These are phyloP conservation scores for Crotalus viridis DNA, from an alignment of 2,113 vertebrate genomes.

Conservation along the genomic window DNA sequence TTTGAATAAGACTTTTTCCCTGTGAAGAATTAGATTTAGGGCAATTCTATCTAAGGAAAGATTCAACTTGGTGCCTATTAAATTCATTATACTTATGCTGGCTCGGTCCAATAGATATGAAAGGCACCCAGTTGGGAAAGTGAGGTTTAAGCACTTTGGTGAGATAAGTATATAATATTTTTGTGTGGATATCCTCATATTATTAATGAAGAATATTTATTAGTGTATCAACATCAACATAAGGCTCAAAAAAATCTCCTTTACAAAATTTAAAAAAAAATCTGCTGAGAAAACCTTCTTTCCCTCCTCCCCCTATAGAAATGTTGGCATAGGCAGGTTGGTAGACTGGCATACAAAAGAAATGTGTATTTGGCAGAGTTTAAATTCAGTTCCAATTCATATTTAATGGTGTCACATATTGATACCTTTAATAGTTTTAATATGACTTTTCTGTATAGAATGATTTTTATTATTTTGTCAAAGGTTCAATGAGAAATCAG, in stretches of 20 bases:
- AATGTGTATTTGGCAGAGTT: background rate
- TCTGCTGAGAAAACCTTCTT: background rate
- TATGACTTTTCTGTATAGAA: slow-evolving; percentile 20
- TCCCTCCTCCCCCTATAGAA: background rate
- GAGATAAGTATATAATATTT: slow-evolving; percentile 55
- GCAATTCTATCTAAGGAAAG: slow-evolving; percentile 43
- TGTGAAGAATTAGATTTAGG: slow-evolving; percentile 40
- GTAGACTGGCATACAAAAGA: slow-evolving; percentile 20
- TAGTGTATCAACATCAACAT: slow-evolving; percentile 23
- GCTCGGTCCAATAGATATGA: background rate
- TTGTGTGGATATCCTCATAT: slow-evolving; percentile 44
- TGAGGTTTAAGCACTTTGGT: slow-evolving; percentile 52
- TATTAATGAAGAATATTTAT: slow-evolving; percentile 53
- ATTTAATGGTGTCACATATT: slow-evolving; percentile 39
- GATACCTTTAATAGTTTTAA: slow-evolving; percentile 33
- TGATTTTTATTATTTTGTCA: slow-evolving; percentile 47
- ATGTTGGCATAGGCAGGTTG: background rate
- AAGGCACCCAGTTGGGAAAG: background rate
- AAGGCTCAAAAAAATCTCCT: background rate
- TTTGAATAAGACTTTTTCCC: slow-evolving; percentile 42
- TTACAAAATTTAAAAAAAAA: slow-evolving; percentile 28
- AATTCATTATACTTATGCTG: background rate
- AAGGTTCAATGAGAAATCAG: slow-evolving; percentile 33
- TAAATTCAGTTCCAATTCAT: slow-evolving; percentile 33
- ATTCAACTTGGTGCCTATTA: slow-evolving; percentile 29